Evolutionary conservation across 2,797 vertebrate genomes (phyloP).

Genomic region (Sitta carolinensis): DNA sequence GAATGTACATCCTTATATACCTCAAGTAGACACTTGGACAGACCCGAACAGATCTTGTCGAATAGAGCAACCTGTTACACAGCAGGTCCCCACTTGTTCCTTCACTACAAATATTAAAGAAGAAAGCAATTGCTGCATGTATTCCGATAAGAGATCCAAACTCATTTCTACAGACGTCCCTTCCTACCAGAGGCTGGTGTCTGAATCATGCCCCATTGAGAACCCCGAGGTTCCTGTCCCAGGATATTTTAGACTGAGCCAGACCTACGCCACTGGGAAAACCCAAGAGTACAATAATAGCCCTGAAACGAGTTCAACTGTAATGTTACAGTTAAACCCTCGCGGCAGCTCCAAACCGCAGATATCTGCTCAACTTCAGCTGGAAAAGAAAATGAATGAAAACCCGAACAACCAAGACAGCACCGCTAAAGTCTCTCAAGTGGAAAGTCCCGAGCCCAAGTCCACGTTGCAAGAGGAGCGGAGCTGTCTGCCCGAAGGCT

Average conservation of each 20-base stretch:
- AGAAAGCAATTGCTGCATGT: slow-evolving; percentile 99
- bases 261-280: slow-evolving; percentile 95
- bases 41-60: slow-evolving; percentile 94
- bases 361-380: slow-evolving; percentile 85
- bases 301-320: slow-evolving; percentile 88
- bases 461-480: slow-evolving; percentile 86
- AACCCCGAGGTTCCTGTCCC: slow-evolving; percentile 97
- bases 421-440: slow-evolving; percentile 83
- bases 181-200: slow-evolving; percentile 89
- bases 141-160: slow-evolving; percentile 97
- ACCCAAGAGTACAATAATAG: slow-evolving; percentile 91
- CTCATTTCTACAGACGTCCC: slow-evolving; percentile 89
- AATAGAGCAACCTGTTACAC: slow-evolving; percentile 92
- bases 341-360: slow-evolving; percentile 91
- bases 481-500: slow-evolving; percentile 86
- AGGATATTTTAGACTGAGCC: slow-evolving; percentile 98
- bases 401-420: slow-evolving; percentile 80
- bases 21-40: slow-evolving; percentile 98
- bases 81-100: slow-evolving; percentile 93
- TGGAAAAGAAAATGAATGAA: slow-evolving; percentile 89
- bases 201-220: slow-evolving; percentile 90
- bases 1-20: slow-evolving; percentile 98
- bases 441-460: slow-evolving; percentile 87
- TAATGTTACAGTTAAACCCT: slow-evolving; percentile 91
- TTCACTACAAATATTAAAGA: slow-evolving; percentile 99